Conservation (phyloP, 1,140 invertebrate species). For the Olivierus martensii region DNA sequence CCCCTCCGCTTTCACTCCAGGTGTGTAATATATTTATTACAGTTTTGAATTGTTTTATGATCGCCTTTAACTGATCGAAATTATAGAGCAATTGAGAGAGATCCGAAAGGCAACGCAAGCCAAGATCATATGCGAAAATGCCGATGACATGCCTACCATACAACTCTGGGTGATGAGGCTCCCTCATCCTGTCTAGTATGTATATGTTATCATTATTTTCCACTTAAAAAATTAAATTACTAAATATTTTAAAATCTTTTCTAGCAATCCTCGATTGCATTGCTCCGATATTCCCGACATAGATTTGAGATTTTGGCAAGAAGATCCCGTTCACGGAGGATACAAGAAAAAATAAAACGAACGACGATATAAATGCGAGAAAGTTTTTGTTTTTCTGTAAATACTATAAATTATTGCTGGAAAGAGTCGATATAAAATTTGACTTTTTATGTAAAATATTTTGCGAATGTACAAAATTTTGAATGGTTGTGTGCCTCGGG, state of each 20-base stretch:
- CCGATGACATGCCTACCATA: constrained; percentile 26
- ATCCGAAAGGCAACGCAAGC: constrained; percentile 25
- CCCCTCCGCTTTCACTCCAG: constrained; percentile 15
- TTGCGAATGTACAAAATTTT: too few relatives aligned
- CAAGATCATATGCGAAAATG: constrained; percentile 28
- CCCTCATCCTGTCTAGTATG: constrained; percentile 22
- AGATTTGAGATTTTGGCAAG: constrained; percentile 17
- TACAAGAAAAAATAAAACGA: too few relatives aligned
- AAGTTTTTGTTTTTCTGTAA: too few relatives aligned
- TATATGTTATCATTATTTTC: neutral
- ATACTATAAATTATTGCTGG: too few relatives aligned
- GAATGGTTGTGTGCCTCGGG: too few relatives aligned
- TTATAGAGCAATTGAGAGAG: constrained; percentile 25
- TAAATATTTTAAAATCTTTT: too few relatives aligned
- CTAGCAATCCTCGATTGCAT: constrained; percentile 18
- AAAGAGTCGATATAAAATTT: too few relatives aligned
- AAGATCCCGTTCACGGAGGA: constrained; percentile 17
- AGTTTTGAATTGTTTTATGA: too few relatives aligned
- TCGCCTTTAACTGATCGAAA: too few relatives aligned
- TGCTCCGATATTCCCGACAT: constrained; percentile 18
- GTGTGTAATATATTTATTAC: neutral
- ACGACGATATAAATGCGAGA: too few relatives aligned
- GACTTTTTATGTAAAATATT: too few relatives aligned
- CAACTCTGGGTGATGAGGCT: constrained; percentile 27
- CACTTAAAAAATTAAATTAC: too few relatives aligned